A percentile compares a stretch with the other conserved stretches of the same genome.
phyloP scores from a whole-genome alignment of 2,888 invertebrate genomes.

The Alloplasta piceator region DNA sequence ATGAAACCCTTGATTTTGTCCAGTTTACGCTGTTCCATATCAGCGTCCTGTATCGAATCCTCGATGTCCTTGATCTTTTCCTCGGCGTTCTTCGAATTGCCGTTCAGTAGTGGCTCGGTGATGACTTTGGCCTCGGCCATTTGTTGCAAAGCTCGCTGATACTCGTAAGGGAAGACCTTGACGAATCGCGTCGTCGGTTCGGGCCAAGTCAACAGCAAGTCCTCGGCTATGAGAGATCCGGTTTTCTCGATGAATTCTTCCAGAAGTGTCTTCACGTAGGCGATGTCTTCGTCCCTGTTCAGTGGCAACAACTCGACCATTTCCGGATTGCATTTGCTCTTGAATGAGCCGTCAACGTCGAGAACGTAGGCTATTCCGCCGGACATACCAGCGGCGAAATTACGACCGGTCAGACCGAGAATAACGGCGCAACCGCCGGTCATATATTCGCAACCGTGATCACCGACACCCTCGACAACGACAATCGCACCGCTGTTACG shows the following conservation, averaged over 20 bases:
- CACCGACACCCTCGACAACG: slow-evolving; percentile 99
- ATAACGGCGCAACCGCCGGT: slow-evolving; percentile 97
- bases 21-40: slow-evolving; percentile 90
- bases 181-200: slow-evolving; percentile 91
- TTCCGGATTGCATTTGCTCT: slow-evolving; percentile 95
- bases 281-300: slow-evolving; percentile 90
- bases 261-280: slow-evolving; percentile 90
- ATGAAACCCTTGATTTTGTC: slow-evolving; percentile 96
- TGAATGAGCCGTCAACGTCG: slow-evolving; percentile 94
- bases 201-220: slow-evolving; percentile 92
- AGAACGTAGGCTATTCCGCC: slow-evolving; percentile 97
- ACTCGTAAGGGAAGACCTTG: slow-evolving; percentile 99
- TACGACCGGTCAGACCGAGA: slow-evolving; percentile 97
- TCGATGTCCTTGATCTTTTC: slow-evolving; percentile 90
- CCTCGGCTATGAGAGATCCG: slow-evolving; percentile 92
- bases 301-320: slow-evolving; percentile 96
- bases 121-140: slow-evolving; percentile 84
- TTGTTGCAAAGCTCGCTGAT: slow-evolving; percentile 94
- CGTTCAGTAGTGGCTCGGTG: slow-evolving; percentile 79
- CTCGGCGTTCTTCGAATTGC: slow-evolving; percentile 78
- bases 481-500: slow-evolving; percentile 98
- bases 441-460: slow-evolving; percentile 99
- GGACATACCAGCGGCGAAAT: slow-evolving; percentile 99
- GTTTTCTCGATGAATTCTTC: slow-evolving; percentile 95
- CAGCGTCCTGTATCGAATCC: slow-evolving; percentile 92